A percentile compares a stretch with the other conserved stretches of the same genome.
phyloP scores from a whole-genome alignment of 2,797 vertebrate species.

The Strix occidentalis region DNA sequence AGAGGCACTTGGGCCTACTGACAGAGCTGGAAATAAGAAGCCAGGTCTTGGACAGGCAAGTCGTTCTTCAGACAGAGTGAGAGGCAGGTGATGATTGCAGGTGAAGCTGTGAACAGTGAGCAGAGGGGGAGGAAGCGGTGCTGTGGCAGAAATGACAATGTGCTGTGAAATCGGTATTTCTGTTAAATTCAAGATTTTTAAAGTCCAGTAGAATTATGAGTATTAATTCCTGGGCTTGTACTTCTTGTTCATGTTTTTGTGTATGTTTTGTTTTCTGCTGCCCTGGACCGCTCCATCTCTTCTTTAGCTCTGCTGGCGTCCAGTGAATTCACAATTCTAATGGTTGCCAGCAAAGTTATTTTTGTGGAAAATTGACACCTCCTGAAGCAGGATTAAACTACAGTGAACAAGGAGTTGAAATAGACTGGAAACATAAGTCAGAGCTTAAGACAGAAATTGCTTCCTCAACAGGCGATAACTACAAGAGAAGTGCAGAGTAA shows the following conservation, averaged over 20 bases:
- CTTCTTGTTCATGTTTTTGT: background rate
- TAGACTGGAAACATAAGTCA: constrained; percentile 46
- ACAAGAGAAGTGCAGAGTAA: constrained; percentile 35
- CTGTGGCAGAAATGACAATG: constrained; percentile 14
- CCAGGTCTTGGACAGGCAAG: background rate
- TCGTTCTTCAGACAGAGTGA: accelerated
- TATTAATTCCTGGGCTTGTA: background rate
- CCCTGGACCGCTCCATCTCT: background rate
- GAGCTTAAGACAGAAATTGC: constrained; percentile 37
- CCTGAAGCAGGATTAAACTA: constrained; percentile 59
- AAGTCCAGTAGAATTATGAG: background rate
- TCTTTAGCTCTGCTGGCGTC: background rate
- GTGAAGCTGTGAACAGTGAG: background rate
- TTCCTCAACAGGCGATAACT: constrained; percentile 40
- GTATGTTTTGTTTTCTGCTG: background rate
- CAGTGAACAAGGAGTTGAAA: constrained; percentile 55
- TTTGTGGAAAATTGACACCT: constrained; percentile 72
- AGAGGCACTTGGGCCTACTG: background rate
- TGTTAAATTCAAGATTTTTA: background rate
- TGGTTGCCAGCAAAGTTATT: constrained; percentile 75
- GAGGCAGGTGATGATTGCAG: background rate
- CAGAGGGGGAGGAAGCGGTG: background rate
- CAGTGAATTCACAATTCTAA: constrained; percentile 40
- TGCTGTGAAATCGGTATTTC: background rate
- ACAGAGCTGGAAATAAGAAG: background rate